Evolutionary conservation across 2,888 invertebrate species (phyloP), one percentile per base, ranked within the genome.

Genomic region (Apocheima hispidaria): DNA sequence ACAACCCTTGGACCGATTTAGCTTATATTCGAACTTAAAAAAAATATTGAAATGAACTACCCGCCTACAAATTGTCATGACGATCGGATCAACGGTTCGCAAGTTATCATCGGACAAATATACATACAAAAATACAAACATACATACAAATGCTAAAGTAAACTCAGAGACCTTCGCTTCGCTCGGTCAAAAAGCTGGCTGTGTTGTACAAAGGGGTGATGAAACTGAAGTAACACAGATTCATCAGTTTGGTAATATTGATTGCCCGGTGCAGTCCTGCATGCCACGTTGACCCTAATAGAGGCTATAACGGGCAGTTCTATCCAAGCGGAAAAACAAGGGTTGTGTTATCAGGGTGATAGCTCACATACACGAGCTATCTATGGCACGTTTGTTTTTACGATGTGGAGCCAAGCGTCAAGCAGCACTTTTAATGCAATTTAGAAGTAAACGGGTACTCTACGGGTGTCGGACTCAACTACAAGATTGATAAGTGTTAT

Each of bases 221-320:
- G 33, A 62, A 65, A 70, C 65, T 62, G 54, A 51, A 72, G 50
- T 60, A 40, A 51, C 65, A 68, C 4, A 51, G 26, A 63, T 58
- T 64, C 61, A 70, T 66, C 68, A 65, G 64, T 5, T 7, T 26
- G 9, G 26, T 70, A 68, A 72, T 72, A 73, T 74, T 72, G 77
- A 80, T 79, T 79, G 70, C 70, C 63, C 54, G 67, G 63, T 70
- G 71, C 65, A 73, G 60, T 65, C 62, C 68, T 62, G 68, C 68
- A 63, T 59, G 73, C 68, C 70, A 72, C 69, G 69, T 78, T 78
- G 77, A 80, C 77, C 78, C 54, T 73, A 77, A 78, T 78, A 72
- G 70, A 65, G 53, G 55, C 61, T 50, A 74, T 77, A 75, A 71
- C 38, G 68, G 60, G 59, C 58, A 65, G 64, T 59, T 63, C 58